Conservation (phyloP, 2,888 invertebrate genomes). For the Parnassius apollo region DNA sequence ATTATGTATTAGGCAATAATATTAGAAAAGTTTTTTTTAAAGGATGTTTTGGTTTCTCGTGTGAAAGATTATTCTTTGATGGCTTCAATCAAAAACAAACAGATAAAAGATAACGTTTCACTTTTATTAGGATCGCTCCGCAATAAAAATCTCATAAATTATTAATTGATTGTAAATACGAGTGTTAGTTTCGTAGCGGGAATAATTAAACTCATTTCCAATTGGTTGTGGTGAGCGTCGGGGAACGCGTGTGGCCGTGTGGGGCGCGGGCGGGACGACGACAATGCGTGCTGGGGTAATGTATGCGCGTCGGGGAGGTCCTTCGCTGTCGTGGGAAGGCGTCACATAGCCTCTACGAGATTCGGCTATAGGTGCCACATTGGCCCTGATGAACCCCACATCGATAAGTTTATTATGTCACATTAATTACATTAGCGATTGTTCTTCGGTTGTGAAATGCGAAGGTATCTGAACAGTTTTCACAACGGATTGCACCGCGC, state of each 20-base stretch:
- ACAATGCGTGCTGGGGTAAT: constrained; percentile 55
- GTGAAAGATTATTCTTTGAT: constrained; percentile 23
- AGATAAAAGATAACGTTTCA: constrained; percentile 21
- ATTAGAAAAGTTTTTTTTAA: constrained; percentile 17
- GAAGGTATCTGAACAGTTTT: constrained; percentile 3
- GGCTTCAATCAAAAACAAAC: constrained; percentile 22
- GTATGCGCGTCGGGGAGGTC: constrained; percentile 77
- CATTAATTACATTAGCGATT: constrained; percentile 19
- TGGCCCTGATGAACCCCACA: constrained; percentile 30
- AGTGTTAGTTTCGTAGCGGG: constrained; percentile 30
- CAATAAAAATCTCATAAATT: constrained; percentile 28
- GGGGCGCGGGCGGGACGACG: constrained; percentile 38
- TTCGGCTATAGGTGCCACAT: constrained; percentile 39
- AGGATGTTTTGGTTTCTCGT: constrained; percentile 14
- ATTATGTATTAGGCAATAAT: too few relatives aligned
- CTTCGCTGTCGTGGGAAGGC: constrained; percentile 65
- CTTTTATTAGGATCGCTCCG: constrained; percentile 22
- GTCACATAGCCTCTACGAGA: constrained; percentile 45
- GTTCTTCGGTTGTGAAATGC: constrained; percentile 13
- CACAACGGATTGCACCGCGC: constrained; percentile 43
- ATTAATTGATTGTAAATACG: constrained; percentile 29
- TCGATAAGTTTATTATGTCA: constrained; percentile 24
- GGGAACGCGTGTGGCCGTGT: constrained; percentile 44
- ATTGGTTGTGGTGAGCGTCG: constrained; percentile 42
- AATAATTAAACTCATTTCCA: constrained; percentile 41